Evolutionary conservation across 2,797 vertebrate species (phyloP).

Genomic region (Arctocebus calabarensis): DNA sequence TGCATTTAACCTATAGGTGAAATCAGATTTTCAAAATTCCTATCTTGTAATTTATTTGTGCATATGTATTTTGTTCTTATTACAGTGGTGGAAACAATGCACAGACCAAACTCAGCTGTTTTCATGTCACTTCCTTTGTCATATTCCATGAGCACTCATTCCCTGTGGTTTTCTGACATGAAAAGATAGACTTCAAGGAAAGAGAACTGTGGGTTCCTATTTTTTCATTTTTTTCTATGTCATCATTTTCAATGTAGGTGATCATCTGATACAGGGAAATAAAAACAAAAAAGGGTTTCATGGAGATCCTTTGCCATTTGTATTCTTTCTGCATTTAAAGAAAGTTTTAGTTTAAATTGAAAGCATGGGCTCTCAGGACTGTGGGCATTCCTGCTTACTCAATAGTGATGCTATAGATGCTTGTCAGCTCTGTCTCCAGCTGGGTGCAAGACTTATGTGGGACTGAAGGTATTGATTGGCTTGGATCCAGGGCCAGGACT

Average conservation of each 20-base stretch:
- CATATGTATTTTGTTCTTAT: background rate
- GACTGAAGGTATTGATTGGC: background rate
- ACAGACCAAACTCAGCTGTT: background rate
- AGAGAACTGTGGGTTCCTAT: background rate
- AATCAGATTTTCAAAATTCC: background rate
- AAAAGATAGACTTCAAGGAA: slow-evolving; percentile 6
- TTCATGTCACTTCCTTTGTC: background rate
- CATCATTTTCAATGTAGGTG: background rate
- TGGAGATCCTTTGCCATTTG: background rate
- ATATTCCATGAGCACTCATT: background rate
- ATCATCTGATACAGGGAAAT: background rate
- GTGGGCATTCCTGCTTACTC: background rate
- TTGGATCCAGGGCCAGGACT: background rate
- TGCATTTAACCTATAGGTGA: background rate
- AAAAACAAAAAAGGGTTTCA: background rate
- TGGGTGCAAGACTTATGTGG: background rate
- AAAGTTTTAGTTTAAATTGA: background rate
- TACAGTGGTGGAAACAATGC: background rate
- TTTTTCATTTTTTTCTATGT: background rate
- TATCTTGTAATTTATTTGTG: background rate
- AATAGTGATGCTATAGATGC: background rate
- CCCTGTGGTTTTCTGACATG: background rate
- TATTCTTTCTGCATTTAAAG: background rate
- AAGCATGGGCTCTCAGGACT: background rate
- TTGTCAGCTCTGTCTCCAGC: background rate